A percentile compares a stretch with the other conserved stretches of the same genome.
Conservation (phyloP, 1,140 invertebrate genomes). For the Calycopis cecrops region DNA sequence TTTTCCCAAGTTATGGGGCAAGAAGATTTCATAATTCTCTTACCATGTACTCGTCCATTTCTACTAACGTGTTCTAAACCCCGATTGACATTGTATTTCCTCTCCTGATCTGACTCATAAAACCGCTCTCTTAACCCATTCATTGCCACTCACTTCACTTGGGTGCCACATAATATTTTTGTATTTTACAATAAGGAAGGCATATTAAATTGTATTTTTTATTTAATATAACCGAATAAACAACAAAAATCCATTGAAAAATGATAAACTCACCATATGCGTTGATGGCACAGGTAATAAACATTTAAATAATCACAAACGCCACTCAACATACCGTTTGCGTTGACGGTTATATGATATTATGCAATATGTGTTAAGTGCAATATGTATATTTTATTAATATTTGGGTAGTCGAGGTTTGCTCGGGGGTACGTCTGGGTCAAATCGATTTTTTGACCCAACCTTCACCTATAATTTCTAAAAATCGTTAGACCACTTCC, state of each 20-base stretch:
- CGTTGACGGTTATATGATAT: constrained; percentile 19
- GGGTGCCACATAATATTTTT: constrained; percentile 21
- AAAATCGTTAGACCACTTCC: constrained; percentile 8
- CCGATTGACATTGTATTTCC: too few species aligned
- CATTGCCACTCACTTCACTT: constrained; percentile 3
- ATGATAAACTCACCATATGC: constrained; percentile 20
- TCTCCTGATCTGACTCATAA: too few species aligned
- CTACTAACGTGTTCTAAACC: too few species aligned
- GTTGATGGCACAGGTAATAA: constrained; percentile 20
- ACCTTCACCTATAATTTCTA: too few species aligned
- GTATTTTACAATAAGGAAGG: constrained; percentile 17
- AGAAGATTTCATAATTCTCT: too few species aligned
- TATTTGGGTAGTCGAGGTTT: too few species aligned
- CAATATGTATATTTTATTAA: constrained; percentile 4
- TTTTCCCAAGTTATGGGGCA: too few species aligned
- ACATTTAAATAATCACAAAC: constrained; percentile 15
- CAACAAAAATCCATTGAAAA: constrained; percentile 15
- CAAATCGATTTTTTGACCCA: too few species aligned
- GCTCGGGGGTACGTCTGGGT: too few species aligned
- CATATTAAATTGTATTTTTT: constrained; percentile 16
- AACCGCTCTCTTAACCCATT: neutral
- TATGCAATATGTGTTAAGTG: constrained; percentile 19
- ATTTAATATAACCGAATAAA: constrained; percentile 14
- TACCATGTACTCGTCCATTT: too few species aligned
- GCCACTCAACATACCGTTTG: constrained; percentile 19